Conservation (phyloP, 2,888 invertebrate species). For the Oeneis ivallda region DNA sequence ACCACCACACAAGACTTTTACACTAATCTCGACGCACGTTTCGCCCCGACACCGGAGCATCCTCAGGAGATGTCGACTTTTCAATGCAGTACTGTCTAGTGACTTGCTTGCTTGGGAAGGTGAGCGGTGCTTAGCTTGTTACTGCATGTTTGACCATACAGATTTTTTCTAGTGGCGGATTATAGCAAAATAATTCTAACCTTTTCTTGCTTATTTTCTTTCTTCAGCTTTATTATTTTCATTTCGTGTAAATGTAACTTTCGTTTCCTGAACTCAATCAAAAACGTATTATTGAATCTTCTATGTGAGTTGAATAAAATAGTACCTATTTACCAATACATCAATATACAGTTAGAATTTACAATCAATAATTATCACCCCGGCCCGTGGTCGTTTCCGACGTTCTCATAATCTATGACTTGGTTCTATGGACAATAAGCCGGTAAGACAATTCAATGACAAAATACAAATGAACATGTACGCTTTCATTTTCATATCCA, state of each 20-base stretch:
- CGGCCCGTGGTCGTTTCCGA: background rate
- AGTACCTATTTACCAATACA: background rate
- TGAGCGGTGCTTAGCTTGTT: too few species aligned
- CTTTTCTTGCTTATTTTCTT: constrained; percentile 9
- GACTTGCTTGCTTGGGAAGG: too few species aligned
- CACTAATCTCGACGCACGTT: too few species aligned
- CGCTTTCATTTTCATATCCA: background rate
- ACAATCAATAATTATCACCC: background rate
- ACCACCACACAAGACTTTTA: too few species aligned
- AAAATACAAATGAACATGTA: background rate
- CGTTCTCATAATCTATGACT: background rate
- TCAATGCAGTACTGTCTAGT: too few species aligned
- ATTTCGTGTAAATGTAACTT: background rate
- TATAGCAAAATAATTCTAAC: too few species aligned
- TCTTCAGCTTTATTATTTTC: background rate
- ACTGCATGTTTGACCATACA: too few species aligned
- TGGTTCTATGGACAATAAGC: background rate
- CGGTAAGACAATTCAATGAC: background rate
- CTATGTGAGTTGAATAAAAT: background rate
- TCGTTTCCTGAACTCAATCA: background rate
- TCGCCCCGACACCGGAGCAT: too few species aligned
- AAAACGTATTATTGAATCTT: too few species aligned
- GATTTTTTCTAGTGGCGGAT: too few species aligned
- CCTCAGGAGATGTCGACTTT: too few species aligned
- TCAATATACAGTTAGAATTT: background rate